Conservation (phyloP, 2,888 invertebrate genomes). For the Drosophila koepferae region DNA sequence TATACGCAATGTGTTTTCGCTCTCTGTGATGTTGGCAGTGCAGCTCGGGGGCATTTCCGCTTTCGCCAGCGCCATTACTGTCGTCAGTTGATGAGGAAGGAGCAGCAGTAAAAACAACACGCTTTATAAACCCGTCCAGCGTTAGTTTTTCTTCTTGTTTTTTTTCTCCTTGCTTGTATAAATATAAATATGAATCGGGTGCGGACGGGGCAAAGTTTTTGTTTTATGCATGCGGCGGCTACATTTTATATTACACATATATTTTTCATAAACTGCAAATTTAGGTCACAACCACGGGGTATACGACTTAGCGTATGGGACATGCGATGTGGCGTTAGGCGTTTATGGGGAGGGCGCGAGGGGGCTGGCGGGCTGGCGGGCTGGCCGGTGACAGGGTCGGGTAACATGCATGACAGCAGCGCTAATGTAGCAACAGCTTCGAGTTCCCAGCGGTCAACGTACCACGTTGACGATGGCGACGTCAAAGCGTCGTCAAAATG, state of each 20-base stretch:
- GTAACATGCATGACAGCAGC: slow-evolving; percentile 50
- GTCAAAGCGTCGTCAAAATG: slow-evolving; percentile 78
- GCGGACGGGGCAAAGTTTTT: slow-evolving; percentile 31
- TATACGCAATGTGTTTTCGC: slow-evolving; percentile 47
- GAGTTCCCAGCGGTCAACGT: slow-evolving; percentile 72
- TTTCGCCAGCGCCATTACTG: slow-evolving; percentile 58
- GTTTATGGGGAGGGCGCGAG: no score
- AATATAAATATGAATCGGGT: slow-evolving; percentile 52
- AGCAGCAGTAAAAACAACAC: not conserved
- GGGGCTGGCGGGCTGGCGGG: not conserved
- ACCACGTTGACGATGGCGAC: slow-evolving; percentile 59
- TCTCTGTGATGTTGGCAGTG: slow-evolving; percentile 36
- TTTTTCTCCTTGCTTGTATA: slow-evolving; percentile 29
- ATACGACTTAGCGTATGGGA: slow-evolving; percentile 46
- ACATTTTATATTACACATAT: slow-evolving; percentile 69
- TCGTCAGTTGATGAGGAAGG: slow-evolving; percentile 51
- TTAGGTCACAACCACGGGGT: slow-evolving; percentile 72
- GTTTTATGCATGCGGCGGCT: slow-evolving; percentile 66
- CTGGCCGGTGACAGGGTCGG: not conserved
- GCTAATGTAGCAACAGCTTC: slow-evolving; percentile 65
- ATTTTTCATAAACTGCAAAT: slow-evolving; percentile 77
- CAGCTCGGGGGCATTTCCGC: slow-evolving; percentile 59
- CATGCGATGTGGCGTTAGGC: slow-evolving; percentile 3
- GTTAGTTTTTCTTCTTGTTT: slow-evolving; percentile 5
- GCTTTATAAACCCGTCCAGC: slow-evolving; percentile 37